Base-by-base conservation (phyloP, 2,113 vertebrate genomes). In the Collichthys lucidus region DNA sequence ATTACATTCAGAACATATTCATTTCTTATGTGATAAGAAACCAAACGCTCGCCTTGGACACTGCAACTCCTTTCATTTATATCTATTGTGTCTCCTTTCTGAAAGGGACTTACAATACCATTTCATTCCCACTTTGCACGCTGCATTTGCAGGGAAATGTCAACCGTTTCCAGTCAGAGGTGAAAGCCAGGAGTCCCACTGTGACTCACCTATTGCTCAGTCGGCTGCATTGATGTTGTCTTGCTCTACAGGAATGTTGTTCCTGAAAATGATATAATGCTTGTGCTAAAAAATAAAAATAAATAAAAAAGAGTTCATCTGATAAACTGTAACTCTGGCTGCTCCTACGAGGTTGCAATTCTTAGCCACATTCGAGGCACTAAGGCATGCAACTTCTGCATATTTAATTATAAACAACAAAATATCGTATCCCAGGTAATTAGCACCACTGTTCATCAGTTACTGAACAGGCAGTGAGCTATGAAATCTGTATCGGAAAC, bases 141-240 rank as follows among this genome's bases (percentile, higher is more conserved):
- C 44, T 46, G 64, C 31, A 84, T 86, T 66, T 70, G 67, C 47
- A 64, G 77, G 47, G 31, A 88, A 85, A 89, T 80, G 79, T 81
- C 80, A 84, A 87, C 66, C 55, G 80, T 60, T 77, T 79, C 88
- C 65, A 81, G 35, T 49, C 26, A 29, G 63, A 81, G 74, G 79
- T 59, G 14, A 79, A 71, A 73, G 52, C 64, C 12, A 55, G 26
- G 14, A 77, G 14, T 52, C 71, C 67, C 46, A 69, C 78, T 77
- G 82, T 42, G 73, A 71, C 35, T 46, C 53, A 74, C 60, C 68
- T 80, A 82, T 75, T 77, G 50, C 53, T 60, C 50, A 61, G 74
- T 24, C 6, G 10, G 63, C 31, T 71, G 63, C 35, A 79, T 50
- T 79, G 22, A 55, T 60, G 73, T 49, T 65, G 55, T 19, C 49